These are phyloP conservation scores for Melipona beecheii DNA, from an alignment of 2,888 invertebrate genomes.

Conservation along the genomic window DNA sequence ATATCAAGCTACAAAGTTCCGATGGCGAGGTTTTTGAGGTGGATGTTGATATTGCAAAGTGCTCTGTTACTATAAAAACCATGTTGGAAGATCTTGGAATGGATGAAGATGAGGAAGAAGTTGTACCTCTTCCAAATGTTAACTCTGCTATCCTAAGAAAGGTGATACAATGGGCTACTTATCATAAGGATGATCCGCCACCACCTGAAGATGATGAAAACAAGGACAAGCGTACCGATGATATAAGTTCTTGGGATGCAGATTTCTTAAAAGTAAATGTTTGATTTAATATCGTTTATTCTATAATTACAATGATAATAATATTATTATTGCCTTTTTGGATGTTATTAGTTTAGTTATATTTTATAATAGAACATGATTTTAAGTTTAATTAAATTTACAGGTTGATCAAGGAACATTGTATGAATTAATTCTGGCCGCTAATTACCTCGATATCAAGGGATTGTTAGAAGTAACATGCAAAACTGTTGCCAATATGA, in stretches of 20 bases:
- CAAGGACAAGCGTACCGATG: slow-evolving; percentile 99
- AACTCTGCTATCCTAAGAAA: slow-evolving; percentile 98
- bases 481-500: slow-evolving; percentile 99
- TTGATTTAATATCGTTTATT: neutral
- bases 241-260: slow-evolving; percentile 99
- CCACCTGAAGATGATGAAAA: slow-evolving; percentile 98
- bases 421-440: slow-evolving; percentile 98
- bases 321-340: neutral
- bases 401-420: slow-evolving; percentile 97
- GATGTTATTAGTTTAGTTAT: neutral
- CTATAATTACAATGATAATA: neutral
- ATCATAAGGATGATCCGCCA: slow-evolving; percentile 97
- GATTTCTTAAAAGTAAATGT: slow-evolving; percentile 94
- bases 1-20: slow-evolving; percentile 96
- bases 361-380: neutral
- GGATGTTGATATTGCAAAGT: slow-evolving; percentile 98
- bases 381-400: neutral
- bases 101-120: slow-evolving; percentile 97
- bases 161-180: slow-evolving; percentile 96
- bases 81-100: slow-evolving; percentile 98
- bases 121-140: slow-evolving; percentile 98
- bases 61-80: slow-evolving; percentile 98
- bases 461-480: slow-evolving; percentile 98
- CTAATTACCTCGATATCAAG: slow-evolving; percentile 98
- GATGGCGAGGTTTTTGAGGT: slow-evolving; percentile 98